A percentile compares a stretch with the other conserved stretches of the same genome.
Evolutionary conservation across 1,140 invertebrate genomes (phyloP).

Genomic region (Pseudachorutes palmiensis): DNA sequence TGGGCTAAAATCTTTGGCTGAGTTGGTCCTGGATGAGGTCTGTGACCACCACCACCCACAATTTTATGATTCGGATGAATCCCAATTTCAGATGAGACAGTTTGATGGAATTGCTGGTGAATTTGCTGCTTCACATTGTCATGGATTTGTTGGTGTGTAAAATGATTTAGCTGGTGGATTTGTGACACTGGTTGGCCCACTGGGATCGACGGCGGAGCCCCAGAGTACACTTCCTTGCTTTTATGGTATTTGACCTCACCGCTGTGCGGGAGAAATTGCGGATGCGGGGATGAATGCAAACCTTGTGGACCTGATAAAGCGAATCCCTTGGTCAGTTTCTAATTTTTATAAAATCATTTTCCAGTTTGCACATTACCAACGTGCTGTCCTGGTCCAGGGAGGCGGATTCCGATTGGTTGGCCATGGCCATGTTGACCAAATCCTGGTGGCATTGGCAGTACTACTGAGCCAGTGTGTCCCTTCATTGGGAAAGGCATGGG

Average conservation of each 20-base stretch:
- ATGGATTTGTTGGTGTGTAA: constrained; percentile 22
- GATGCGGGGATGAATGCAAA: constrained; percentile 11
- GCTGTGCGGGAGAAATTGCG: not conserved
- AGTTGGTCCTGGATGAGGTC: not conserved
- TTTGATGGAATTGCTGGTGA: constrained; percentile 11
- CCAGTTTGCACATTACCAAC: not conserved
- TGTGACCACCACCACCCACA: not conserved
- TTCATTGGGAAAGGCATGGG: constrained; percentile 39
- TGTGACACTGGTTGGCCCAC: constrained; percentile 9
- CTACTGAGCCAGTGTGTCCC: constrained; percentile 32
- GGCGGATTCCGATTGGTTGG: constrained; percentile 18
- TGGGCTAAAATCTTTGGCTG: not conserved
- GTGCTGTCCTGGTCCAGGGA: constrained; percentile 5
- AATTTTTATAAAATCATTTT: not conserved
- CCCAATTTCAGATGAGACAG: constrained; percentile 11
- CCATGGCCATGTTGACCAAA: constrained; percentile 9
- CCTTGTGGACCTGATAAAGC: constrained; percentile 11
- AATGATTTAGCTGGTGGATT: constrained; percentile 10
- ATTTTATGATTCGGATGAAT: constrained; percentile 16
- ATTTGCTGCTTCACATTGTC: constrained; percentile 18
- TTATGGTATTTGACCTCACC: not conserved
- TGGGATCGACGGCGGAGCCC: constrained; percentile 19
- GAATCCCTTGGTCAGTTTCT: not conserved
- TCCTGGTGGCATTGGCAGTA: constrained; percentile 37
- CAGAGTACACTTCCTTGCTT: constrained; percentile 8